Percentiles rank a stretch among this genome's conserved stretches.
phyloP scores from a whole-genome alignment of 2,888 invertebrate species.

The Lumbricus terrestris region DNA sequence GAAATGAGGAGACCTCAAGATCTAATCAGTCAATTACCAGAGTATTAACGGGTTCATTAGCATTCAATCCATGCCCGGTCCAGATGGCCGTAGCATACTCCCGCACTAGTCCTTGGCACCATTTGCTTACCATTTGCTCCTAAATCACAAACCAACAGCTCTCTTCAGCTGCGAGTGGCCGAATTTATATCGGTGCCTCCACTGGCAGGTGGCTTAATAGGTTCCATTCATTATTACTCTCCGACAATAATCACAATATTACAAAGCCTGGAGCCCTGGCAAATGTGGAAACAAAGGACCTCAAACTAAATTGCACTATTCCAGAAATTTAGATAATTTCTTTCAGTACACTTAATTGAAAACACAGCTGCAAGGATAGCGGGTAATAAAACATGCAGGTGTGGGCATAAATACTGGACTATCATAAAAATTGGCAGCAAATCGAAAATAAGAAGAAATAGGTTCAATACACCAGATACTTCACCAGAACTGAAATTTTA shows the following conservation, averaged over 20 bases:
- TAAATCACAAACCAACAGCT: not conserved
- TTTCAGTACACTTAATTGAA: not conserved
- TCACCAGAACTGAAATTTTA: too few species aligned
- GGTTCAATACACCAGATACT: too few species aligned
- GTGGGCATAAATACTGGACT: not conserved
- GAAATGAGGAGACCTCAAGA: not conserved
- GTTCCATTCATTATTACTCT: not conserved
- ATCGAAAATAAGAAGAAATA: not conserved
- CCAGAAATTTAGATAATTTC: not conserved
- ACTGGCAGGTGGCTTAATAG: not conserved
- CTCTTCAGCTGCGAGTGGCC: not conserved
- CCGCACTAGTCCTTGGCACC: constrained; percentile 3
- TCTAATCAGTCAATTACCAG: not conserved
- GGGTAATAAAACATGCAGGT: not conserved
- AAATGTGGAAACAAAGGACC: too few species aligned
- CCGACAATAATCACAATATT: too few species aligned
- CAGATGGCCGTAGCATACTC: not conserved
- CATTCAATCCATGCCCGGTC: not conserved
- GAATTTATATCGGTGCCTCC: not conserved
- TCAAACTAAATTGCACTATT: not conserved
- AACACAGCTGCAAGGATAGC: not conserved
- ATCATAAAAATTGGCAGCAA: not conserved
- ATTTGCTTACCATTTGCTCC: not conserved
- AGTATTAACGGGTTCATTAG: not conserved
- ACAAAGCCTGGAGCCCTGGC: too few species aligned